Conservation (phyloP, 2,113 vertebrate species). For the Beaufortia kweichowensis region DNA sequence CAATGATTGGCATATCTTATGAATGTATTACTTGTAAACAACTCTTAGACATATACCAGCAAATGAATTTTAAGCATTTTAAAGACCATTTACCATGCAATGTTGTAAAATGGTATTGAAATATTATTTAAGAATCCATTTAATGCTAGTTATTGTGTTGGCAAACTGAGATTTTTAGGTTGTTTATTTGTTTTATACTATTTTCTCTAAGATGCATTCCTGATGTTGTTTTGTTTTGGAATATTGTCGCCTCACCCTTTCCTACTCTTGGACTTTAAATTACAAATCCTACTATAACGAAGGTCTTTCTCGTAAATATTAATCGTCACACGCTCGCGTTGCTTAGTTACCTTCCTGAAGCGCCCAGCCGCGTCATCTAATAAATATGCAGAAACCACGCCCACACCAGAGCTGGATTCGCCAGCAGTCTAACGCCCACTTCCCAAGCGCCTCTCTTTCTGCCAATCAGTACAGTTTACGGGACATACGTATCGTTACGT, state of each 20-base stretch:
- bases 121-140: background rate
- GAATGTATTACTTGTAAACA: too few relatives aligned
- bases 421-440: background rate
- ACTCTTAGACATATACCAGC: background rate
- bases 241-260: conserved; percentile 22
- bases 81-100: background rate
- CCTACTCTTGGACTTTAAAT: background rate
- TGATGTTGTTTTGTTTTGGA: conserved; percentile 29
- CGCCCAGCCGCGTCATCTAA: background rate
- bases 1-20: background rate
- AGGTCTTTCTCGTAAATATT: background rate
- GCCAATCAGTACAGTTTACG: background rate
- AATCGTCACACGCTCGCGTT: background rate
- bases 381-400: conserved; percentile 9
- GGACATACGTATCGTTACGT: background rate
- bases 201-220: background rate
- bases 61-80: background rate
- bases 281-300: conserved; percentile 19
- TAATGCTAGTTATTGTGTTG: background rate
- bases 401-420: background rate
- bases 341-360: conserved; percentile 13
- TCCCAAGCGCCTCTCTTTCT: background rate
- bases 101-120: background rate
- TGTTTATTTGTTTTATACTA: background rate
- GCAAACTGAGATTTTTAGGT: background rate